Conservation (phyloP, 2,888 invertebrate genomes). For the Microctonus aethiopoides region DNA sequence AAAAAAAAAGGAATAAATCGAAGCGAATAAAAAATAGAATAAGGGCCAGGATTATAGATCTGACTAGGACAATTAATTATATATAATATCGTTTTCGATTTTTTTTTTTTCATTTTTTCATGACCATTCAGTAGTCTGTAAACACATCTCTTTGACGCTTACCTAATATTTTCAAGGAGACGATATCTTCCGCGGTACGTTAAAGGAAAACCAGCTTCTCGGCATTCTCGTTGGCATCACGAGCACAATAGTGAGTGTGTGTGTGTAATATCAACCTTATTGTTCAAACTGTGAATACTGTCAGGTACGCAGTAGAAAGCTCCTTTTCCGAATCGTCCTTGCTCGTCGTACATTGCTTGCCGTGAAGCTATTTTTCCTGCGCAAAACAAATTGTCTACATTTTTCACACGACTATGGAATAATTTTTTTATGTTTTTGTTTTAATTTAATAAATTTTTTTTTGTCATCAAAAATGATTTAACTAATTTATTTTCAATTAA, state of each 20-base stretch:
- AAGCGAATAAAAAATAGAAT: conserved; percentile 14
- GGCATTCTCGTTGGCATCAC: conserved; percentile 41
- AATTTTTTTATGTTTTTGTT: conserved; percentile 21
- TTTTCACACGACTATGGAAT: conserved; percentile 50
- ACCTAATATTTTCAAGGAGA: conserved; percentile 39
- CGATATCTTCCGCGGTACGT: conserved; percentile 37
- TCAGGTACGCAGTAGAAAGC: conserved; percentile 50
- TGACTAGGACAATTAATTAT: conserved; percentile 10
- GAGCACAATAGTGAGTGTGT: conserved; percentile 37
- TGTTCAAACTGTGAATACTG: conserved; percentile 42
- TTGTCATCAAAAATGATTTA: conserved; percentile 39
- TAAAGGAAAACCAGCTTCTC: conserved; percentile 41
- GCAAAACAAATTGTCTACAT: conserved; percentile 60
- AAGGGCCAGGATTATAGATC: conserved; percentile 23
- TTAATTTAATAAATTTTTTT: conserved; percentile 44
- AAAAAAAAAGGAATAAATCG: conserved; percentile 19
- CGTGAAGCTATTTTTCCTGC: conserved; percentile 58
- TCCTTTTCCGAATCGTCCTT: conserved; percentile 50
- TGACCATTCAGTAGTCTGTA: conserved; percentile 35
- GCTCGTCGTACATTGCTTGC: conserved; percentile 53
- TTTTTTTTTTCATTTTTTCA: conserved; percentile 21
- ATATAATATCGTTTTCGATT: conserved; percentile 1
- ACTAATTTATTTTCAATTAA: neutral
- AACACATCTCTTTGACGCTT: conserved; percentile 47
- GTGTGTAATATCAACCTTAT: conserved; percentile 39